Conservation (phyloP, 2,113 vertebrate species). For the Ifrita kowaldi region DNA sequence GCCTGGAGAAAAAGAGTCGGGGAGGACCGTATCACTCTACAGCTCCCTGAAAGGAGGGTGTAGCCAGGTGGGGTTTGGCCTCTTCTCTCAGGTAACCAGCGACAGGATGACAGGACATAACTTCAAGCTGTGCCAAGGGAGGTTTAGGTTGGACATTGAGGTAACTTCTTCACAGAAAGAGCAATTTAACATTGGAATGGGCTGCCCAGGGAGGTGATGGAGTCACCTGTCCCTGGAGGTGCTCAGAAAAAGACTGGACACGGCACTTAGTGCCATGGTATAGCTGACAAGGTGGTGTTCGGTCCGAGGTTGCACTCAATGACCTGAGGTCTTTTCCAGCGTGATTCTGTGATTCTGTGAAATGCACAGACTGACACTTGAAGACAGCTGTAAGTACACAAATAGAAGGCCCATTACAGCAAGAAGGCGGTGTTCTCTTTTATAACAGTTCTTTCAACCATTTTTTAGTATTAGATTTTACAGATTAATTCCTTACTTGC, state of each 20-base stretch:
- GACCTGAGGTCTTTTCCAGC: background rate
- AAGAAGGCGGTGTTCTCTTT: background rate
- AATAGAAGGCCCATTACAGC: background rate
- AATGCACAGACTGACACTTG: background rate
- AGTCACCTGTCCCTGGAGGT: background rate
- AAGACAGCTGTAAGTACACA: background rate
- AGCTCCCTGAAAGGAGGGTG: background rate
- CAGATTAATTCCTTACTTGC: background rate
- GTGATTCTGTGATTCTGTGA: background rate
- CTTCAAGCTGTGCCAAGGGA: no score
- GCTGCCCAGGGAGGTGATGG: background rate
- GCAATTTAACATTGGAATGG: background rate
- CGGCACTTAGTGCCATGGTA: fast-evolving
- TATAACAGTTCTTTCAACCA: background rate
- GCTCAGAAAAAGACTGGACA: background rate
- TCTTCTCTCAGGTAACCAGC: background rate
- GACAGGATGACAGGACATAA: background rate
- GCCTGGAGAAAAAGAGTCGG: background rate
- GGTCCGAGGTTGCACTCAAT: background rate
- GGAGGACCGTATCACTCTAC: fast-evolving
- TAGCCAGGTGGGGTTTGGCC: fast-evolving
- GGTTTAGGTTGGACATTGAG: background rate
- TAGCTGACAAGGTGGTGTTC: background rate
- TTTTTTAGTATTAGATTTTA: background rate
- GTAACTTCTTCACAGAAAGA: background rate